phyloP scores from a whole-genome alignment of 2,797 vertebrate genomes.

The Prionace glauca region DNA sequence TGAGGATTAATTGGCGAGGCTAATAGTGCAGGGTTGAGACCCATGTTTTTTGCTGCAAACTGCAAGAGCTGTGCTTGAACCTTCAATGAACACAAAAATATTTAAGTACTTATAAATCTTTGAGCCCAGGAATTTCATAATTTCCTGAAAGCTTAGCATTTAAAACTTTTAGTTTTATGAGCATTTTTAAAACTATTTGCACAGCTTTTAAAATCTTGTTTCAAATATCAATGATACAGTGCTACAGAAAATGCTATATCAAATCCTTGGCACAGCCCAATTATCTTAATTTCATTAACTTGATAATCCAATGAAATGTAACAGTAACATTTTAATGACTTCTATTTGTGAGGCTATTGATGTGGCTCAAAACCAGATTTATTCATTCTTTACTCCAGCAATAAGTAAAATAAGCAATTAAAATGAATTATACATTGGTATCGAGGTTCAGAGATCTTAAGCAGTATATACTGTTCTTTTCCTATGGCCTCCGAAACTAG shows the following conservation, averaged over 20 bases:
- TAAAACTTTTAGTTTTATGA: background rate
- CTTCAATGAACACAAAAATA: conserved; percentile 51
- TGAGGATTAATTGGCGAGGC: conserved; percentile 99
- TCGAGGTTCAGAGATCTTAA: background rate
- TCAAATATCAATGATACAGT: background rate
- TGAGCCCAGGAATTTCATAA: background rate
- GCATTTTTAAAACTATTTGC: background rate
- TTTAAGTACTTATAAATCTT: background rate
- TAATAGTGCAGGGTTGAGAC: conserved; percentile 99
- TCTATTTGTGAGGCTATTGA: background rate
- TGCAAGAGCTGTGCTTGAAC: conserved; percentile 99
- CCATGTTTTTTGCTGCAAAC: conserved; percentile 99
- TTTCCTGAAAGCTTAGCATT: background rate
- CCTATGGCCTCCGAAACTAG: background rate
- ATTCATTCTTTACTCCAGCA: background rate
- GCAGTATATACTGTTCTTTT: background rate
- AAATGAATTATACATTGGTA: background rate
- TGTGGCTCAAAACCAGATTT: background rate
- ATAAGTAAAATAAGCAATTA: background rate
- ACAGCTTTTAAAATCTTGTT: background rate
- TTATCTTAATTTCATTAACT: background rate
- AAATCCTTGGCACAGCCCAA: background rate
- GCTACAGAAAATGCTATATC: background rate
- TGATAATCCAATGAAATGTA: background rate
- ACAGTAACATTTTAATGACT: background rate